Evolutionary conservation across 2,797 vertebrate species (phyloP).

Genomic region (Leptoclinus maculatus): DNA sequence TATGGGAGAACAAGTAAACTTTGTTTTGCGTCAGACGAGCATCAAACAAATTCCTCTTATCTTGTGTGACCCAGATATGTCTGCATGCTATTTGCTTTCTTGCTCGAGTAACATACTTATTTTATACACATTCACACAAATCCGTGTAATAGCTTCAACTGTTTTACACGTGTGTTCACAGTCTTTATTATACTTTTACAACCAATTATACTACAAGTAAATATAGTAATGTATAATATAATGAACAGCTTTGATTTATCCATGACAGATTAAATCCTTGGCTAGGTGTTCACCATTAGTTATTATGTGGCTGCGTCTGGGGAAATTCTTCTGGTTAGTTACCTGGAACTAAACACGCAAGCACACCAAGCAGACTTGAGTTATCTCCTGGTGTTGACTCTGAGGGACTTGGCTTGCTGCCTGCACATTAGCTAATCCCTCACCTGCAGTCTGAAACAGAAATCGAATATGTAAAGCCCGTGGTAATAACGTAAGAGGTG

Average conservation of each 20-base stretch:
- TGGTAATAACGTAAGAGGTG: slow-evolving; percentile 18
- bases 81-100: not conserved
- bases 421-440: slow-evolving; percentile 43
- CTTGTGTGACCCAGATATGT: slow-evolving; percentile 2
- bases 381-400: slow-evolving; percentile 26
- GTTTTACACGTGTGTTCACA: not conserved
- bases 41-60: not conserved
- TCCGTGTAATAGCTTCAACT: not conserved
- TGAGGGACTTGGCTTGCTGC: slow-evolving; percentile 20
- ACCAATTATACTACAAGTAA: not conserved
- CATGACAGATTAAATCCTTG: not conserved
- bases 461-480: slow-evolving; percentile 40
- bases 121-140: not conserved
- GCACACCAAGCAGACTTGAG: slow-evolving; percentile 1
- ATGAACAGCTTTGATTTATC: not conserved
- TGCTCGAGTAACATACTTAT: not conserved
- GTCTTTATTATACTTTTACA: not conserved
- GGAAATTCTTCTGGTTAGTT: not conserved
- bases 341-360: not conserved
- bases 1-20: slow-evolving; percentile 19
- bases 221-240: not conserved
- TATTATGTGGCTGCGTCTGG: not conserved
- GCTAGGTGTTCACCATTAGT: not conserved
- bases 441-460: slow-evolving; percentile 41
- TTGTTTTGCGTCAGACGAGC: slow-evolving; percentile 20